These are phyloP conservation scores for Nyctalus aviator DNA, from an alignment of 2,797 vertebrate genomes.

Conservation along the genomic window DNA sequence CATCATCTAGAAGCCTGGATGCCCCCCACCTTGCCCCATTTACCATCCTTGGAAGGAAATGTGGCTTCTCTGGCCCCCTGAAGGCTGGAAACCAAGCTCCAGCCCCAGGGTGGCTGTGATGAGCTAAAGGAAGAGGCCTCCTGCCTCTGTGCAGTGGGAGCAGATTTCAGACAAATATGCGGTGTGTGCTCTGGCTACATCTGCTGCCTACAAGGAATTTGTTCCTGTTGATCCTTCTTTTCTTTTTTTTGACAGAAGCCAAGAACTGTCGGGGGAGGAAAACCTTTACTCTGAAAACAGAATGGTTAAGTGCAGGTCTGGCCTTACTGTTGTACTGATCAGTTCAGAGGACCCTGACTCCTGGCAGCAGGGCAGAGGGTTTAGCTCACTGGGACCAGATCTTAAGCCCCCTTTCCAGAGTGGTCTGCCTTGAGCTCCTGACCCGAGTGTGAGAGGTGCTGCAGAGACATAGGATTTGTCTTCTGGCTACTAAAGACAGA, in stretches of 20 bases:
- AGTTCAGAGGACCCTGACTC: not conserved
- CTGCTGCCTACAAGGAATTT: conserved; percentile 48
- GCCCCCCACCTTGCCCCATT: not conserved
- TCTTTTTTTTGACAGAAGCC: conserved; percentile 70
- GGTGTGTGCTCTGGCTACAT: not conserved
- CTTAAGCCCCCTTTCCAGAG: not conserved
- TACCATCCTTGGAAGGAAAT: not conserved
- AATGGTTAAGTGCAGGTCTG: not conserved
- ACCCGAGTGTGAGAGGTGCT: not conserved
- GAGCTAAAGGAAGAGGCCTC: not conserved
- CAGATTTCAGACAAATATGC: not conserved
- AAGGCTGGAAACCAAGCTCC: not conserved
- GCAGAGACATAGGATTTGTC: not conserved
- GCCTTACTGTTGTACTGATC: not conserved
- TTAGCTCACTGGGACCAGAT: not conserved
- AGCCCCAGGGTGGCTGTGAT: not conserved
- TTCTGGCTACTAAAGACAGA: not conserved
- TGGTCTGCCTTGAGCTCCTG: not conserved
- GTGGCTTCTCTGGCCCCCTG: not conserved
- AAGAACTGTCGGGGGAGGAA: conserved; percentile 12
- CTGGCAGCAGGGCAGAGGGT: not conserved
- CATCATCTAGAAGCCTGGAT: not conserved
- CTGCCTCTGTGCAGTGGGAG: not conserved
- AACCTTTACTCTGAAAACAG: conserved; percentile 63
- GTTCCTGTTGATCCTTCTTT: conserved; percentile 56